Evolutionary conservation across 2,888 invertebrate species (phyloP), one percentile per base, ranked within the genome.

Genomic region (Nomada goodeniana): DNA sequence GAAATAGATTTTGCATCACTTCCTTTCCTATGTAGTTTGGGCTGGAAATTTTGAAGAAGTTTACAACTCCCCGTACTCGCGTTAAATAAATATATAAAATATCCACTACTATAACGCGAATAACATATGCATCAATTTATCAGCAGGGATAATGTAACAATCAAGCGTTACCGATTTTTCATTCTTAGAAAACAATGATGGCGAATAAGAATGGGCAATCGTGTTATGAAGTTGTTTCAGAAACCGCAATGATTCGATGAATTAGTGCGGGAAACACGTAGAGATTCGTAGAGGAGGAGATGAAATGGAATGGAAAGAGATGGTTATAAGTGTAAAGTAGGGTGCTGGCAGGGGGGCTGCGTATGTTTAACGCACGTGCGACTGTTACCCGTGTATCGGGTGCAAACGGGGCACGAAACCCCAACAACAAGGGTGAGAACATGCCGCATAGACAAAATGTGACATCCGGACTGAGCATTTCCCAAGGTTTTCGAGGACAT

Each of bases 391-490:
- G 79, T 89, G 86, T 89, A 83, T 86, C 83, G 84, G 88, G 88
- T 89, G 88, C 86, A 89, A 89, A 90, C 90, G 89, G 90, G 88
- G 86, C 87, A 88, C 86, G 84, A 89, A 87, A 83, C 87, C 86
- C 88, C 82, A 89, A 86, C 87, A 88, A 89, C 90, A 89, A 87
- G 91, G 90, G 91, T 89, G 91, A 90, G 90, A 91, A 89, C 88
- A 87, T 77, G 86, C 90, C 83, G 86, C 82, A 69, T 77, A 79
- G 85, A 89, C 86, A 79, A 90, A 88, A 88, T 89, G 89, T 89
- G 88, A 90, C 91, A 91, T 91, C 90, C 88, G 89, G 89, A 89
- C 87, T 89, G 89, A 87, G 90, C 91, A 89, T 90, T 91, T 92
- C 90, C 89, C 91, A 90, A 90, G 89, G 84, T 84, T 77, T 85